A percentile compares a stretch with the other conserved stretches of the same genome.
These are phyloP conservation scores for Pyrrhosoma nymphula DNA, from an alignment of 2,888 invertebrate genomes.

Conservation along the genomic window DNA sequence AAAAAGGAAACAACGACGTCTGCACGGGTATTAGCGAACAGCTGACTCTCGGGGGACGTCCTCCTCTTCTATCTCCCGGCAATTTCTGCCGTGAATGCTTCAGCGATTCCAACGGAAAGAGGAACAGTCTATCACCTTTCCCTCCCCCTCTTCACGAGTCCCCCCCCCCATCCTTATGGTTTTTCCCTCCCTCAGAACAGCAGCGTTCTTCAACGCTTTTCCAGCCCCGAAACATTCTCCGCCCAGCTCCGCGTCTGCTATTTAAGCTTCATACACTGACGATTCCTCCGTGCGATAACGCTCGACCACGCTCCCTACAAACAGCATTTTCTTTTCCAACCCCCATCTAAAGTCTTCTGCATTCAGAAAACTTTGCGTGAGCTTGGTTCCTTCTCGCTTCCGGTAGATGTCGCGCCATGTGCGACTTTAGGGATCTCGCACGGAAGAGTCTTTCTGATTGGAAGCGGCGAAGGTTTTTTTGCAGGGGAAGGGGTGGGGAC, in stretches of 20 bases:
- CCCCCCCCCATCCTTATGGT: background rate
- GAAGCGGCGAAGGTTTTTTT: background rate
- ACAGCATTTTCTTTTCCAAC: background rate
- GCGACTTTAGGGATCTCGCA: background rate
- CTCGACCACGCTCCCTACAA: background rate
- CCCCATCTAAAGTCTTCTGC: background rate
- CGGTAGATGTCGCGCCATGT: constrained; percentile 44
- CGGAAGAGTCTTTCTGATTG: constrained; percentile 13
- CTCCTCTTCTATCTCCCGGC: background rate
- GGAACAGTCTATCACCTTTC: constrained; percentile 52
- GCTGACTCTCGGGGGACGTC: constrained; percentile 42
- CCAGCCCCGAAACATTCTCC: background rate
- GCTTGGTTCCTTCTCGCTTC: background rate
- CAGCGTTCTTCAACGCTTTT: background rate
- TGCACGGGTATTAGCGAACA: constrained; percentile 33
- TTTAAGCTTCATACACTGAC: background rate
- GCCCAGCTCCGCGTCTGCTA: background rate
- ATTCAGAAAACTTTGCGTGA: background rate
- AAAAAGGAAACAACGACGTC: constrained; percentile 37
- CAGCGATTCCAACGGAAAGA: constrained; percentile 59
- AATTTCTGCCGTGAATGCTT: constrained; percentile 55
- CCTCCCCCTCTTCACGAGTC: background rate
- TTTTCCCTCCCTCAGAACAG: background rate
- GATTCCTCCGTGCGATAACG: background rate
- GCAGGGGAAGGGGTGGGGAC: background rate